Conservation (phyloP, 2,888 invertebrate genomes). For the Ceratothoa steindachneri region DNA sequence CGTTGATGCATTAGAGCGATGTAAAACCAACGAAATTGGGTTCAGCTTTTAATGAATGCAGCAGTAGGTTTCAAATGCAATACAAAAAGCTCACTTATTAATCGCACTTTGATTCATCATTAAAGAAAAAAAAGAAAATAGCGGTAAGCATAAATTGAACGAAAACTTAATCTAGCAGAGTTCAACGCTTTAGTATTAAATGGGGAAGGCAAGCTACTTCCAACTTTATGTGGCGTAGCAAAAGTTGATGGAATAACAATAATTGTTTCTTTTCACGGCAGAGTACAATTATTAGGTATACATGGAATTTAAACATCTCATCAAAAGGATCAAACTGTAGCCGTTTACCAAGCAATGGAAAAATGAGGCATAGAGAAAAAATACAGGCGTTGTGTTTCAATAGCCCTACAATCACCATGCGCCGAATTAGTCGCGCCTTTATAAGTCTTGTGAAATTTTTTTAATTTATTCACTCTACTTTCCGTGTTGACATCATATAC, state of each 20-base stretch:
- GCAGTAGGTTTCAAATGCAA: too few species aligned
- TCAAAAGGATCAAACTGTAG: background rate
- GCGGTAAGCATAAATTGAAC: background rate
- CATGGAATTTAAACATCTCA: background rate
- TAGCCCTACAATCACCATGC: background rate
- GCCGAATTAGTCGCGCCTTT: too few species aligned
- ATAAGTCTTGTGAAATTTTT: background rate
- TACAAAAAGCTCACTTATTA: background rate
- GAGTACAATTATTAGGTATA: background rate
- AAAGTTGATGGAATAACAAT: background rate
- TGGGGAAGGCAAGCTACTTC: too few species aligned
- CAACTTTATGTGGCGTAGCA: background rate
- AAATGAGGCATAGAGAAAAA: background rate
- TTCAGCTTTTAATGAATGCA: too few species aligned
- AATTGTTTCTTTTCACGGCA: background rate
- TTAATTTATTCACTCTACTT: background rate
- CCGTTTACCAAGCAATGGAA: background rate
- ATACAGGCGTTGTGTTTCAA: background rate
- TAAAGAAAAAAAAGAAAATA: background rate
- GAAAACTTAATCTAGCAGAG: background rate
- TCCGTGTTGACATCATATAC: background rate
- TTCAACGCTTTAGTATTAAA: background rate
- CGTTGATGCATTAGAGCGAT: background rate
- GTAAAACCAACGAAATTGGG: too few species aligned
- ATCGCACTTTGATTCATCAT: background rate